phyloP scores from a whole-genome alignment of 1,140 invertebrate genomes.

The Procambarus clarkii region DNA sequence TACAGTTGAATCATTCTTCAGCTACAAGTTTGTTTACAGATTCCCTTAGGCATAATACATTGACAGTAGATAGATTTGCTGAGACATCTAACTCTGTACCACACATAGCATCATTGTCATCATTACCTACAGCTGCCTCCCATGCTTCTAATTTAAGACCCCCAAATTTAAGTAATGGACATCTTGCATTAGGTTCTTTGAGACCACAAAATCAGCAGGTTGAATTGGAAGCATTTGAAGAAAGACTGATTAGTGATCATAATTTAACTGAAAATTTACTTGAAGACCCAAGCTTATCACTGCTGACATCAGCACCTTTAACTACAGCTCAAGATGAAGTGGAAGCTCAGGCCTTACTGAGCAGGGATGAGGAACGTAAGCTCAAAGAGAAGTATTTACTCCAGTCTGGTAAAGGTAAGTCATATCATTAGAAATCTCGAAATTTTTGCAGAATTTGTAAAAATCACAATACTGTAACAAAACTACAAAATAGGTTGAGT shows the following conservation, averaged over 20 bases:
- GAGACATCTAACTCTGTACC: neutral
- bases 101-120: neutral
- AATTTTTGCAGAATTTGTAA: no score
- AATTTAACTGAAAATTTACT: neutral
- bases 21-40: neutral
- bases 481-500: no score
- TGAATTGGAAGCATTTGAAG: neutral
- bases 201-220: slow-evolving; percentile 15
- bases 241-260: neutral
- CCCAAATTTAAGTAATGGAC: neutral
- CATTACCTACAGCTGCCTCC: neutral
- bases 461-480: no score
- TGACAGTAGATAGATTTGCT: slow-evolving; percentile 6
- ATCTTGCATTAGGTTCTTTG: neutral
- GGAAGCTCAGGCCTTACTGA: neutral
- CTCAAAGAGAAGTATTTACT: slow-evolving; percentile 38
- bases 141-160: neutral
- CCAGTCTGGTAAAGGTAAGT: slow-evolving; percentile 44
- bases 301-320: slow-evolving; percentile 30
- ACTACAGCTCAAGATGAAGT: neutral
- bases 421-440: neutral
- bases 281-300: neutral
- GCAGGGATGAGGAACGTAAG: slow-evolving; percentile 47
- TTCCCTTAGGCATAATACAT: neutral
- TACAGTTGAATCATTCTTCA: neutral